These are phyloP conservation scores for Drosophila sproati DNA, from an alignment of 1,140 invertebrate species.

Conservation along the genomic window DNA sequence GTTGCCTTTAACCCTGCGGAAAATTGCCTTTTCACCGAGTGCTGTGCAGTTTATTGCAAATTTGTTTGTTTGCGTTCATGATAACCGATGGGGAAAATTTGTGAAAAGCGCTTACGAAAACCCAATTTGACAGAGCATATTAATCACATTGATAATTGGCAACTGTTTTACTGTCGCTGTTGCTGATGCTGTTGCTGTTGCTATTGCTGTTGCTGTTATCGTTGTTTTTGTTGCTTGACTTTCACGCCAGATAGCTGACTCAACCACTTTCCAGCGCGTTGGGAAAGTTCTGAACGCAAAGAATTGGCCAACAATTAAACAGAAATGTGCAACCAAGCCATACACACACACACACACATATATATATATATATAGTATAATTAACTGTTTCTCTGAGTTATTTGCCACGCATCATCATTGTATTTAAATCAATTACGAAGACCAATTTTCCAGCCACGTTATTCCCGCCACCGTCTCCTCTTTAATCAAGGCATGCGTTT, in stretches of 20 bases:
- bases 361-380: slow-evolving; percentile 40
- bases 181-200: neutral
- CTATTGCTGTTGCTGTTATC: slow-evolving; percentile 15
- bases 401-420: slow-evolving; percentile 77
- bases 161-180: slow-evolving; percentile 54
- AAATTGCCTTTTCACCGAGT: slow-evolving; percentile 76
- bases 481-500: slow-evolving; percentile 77
- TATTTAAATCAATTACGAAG: slow-evolving; percentile 83
- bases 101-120: slow-evolving; percentile 77
- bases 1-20: slow-evolving; percentile 71
- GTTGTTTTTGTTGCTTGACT: slow-evolving; percentile 30
- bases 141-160: slow-evolving; percentile 78
- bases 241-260: slow-evolving; percentile 51
- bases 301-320: slow-evolving; percentile 63
- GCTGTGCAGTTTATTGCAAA: slow-evolving; percentile 82
- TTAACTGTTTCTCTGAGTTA: slow-evolving; percentile 67
- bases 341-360: neutral
- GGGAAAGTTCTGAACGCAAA: slow-evolving; percentile 55
- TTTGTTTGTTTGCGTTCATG: slow-evolving; percentile 74
- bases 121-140: slow-evolving; percentile 72
- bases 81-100: slow-evolving; percentile 77
- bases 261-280: slow-evolving; percentile 24
- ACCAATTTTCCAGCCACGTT: slow-evolving; percentile 65
- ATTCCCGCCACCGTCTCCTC: slow-evolving; percentile 8
- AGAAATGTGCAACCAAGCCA: slow-evolving; percentile 50